Base-by-base conservation (phyloP, 2,888 invertebrate genomes). In the Leptogaster cylindrica region DNA sequence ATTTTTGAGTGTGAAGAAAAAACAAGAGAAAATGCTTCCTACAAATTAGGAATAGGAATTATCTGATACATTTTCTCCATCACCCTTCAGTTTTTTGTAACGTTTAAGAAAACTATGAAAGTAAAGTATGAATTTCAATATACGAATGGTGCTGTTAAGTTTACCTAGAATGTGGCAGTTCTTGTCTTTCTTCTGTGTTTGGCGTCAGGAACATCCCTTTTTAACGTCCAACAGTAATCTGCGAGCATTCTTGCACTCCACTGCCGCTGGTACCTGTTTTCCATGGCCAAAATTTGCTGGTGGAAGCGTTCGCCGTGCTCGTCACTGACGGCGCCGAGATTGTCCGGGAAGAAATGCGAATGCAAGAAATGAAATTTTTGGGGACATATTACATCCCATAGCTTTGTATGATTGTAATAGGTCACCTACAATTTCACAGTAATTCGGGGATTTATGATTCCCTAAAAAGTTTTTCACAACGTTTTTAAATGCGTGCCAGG, bases 221-320 rank as follows among this genome's bases (percentile, higher is more conserved):
- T 65, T 12, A 76, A 31, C 23, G 44, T 72, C 75, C 74, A 77
- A 67, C 76, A 76, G 71, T 74, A 77, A 65, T 77, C 77, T 5
- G 74, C 77, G 70, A 77, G 71, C 76, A 78, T 78, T 58, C 70
- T 71, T 28, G 68, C 44, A 70, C 73, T 71, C 73, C 74, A 75
- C 64, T 67, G 70, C 31, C 75, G 75, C 71, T 78, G 76, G 69
- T 77, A 77, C 7, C 75, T 71, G 28, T 71, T 70, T 70, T 79
- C 77, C 71, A 77, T 76, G 14, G 70, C 70, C 33, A 70, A 72
- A 28, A 77, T 74, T 64, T 78, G 77, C 67, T 77, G 77, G 70
- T 79, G 78, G 67, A 79, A 79, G 18, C 77, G 69, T 73, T 78
- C 77, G 23, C 76, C 75, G 28, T 78, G 78, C 66, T 78, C 76